phyloP scores from a whole-genome alignment of 1,140 invertebrate genomes.

The Cotesia typhae region DNA sequence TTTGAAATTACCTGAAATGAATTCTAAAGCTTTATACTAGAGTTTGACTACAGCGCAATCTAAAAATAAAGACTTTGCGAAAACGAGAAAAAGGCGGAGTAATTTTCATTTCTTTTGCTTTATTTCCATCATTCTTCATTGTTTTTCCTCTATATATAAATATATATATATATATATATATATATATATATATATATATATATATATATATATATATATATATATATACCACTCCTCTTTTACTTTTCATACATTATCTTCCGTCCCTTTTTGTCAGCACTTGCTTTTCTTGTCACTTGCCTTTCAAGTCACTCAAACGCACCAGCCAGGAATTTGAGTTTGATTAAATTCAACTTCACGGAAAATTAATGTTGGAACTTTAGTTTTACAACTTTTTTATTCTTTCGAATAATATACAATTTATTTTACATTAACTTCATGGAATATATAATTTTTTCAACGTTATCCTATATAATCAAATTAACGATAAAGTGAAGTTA shows the following conservation, averaged over 20 bases:
- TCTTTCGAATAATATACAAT: no score
- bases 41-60: background rate
- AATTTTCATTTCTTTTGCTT: constrained; percentile 1
- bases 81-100: constrained; percentile 33
- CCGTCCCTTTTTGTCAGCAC: no score
- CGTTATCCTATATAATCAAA: no score
- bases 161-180: no score
- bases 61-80: constrained; percentile 14
- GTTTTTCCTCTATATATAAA: background rate
- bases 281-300: background rate
- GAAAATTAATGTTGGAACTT: constrained; percentile 18
- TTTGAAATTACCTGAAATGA: constrained; percentile 29
- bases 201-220: background rate
- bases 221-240: background rate
- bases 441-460: no score
- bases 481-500: no score
- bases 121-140: constrained; percentile 2
- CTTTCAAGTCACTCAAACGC: constrained; percentile 6
- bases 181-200: background rate
- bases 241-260: background rate
- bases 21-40: constrained; percentile 24
- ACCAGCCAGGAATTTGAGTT: constrained; percentile 11
- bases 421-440: no score
- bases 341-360: constrained; percentile 23
- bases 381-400: background rate